A percentile compares a stretch with the other conserved stretches of the same genome.
These are phyloP conservation scores for Campoplex nolae DNA, from an alignment of 2,888 invertebrate genomes.

Conservation along the genomic window DNA sequence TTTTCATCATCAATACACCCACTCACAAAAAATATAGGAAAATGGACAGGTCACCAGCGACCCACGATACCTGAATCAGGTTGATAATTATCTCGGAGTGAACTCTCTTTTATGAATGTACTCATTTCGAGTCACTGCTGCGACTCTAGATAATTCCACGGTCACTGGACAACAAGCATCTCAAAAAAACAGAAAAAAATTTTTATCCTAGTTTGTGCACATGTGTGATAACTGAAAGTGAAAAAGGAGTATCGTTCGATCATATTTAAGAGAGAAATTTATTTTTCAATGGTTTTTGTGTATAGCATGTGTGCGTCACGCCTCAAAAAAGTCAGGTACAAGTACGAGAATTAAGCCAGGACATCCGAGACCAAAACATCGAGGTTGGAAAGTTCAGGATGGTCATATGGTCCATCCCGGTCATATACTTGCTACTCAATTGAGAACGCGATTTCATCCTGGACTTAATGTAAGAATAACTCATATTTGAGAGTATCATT, in stretches of 20 bases:
- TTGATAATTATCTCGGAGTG: too few relatives aligned
- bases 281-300: neutral
- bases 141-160: neutral
- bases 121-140: too few relatives aligned
- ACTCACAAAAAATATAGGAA: too few relatives aligned
- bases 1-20: too few relatives aligned
- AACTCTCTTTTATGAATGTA: too few relatives aligned
- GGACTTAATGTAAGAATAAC: conserved; percentile 89
- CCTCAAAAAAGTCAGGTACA: conserved; percentile 91
- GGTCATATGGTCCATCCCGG: conserved; percentile 89
- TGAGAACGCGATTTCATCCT: conserved; percentile 90
- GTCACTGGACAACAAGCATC: neutral
- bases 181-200: neutral
- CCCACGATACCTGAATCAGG: too few relatives aligned
- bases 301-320: conserved; percentile 86
- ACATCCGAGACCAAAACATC: conserved; percentile 89
- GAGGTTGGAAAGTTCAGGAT: conserved; percentile 92
- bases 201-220: neutral
- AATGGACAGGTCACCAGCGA: too few relatives aligned
- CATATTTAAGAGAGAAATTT: neutral
- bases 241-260: neutral
- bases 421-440: conserved; percentile 89
- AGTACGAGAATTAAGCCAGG: conserved; percentile 90
- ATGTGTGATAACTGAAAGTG: neutral
- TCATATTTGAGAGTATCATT: neutral